Evolutionary conservation across 2,797 vertebrate species (phyloP).

Genomic region (Enteromius afrohamiltoni): DNA sequence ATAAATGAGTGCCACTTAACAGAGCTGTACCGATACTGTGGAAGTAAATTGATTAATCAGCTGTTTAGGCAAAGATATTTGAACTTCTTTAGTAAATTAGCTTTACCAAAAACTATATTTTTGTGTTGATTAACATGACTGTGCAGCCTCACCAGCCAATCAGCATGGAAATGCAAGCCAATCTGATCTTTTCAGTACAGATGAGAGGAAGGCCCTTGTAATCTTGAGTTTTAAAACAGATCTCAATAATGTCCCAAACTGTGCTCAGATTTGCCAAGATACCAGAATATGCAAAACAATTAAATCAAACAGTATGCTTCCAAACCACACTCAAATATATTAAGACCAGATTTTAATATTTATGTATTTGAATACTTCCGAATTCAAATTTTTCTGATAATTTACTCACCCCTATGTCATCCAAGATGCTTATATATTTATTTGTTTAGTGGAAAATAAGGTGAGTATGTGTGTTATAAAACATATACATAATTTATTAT

Average conservation of each 20-base stretch:
- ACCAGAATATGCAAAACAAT: background rate
- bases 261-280: background rate
- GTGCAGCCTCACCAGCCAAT: background rate
- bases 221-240: background rate
- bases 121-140: background rate
- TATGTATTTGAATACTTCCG: too few relatives aligned
- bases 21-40: background rate
- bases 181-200: background rate
- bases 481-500: too few relatives aligned
- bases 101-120: background rate
- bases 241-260: background rate
- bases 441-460: too few relatives aligned
- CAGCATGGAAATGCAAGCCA: background rate
- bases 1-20: background rate
- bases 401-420: too few relatives aligned
- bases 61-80: background rate
- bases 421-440: too few relatives aligned
- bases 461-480: too few relatives aligned
- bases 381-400: too few relatives aligned
- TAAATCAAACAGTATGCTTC: background rate
- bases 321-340: background rate
- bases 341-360: too few relatives aligned
- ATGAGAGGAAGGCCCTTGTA: background rate
- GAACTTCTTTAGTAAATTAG: background rate
- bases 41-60: background rate